Conservation (phyloP, 2,888 invertebrate species). For the Conomelus anceps region DNA sequence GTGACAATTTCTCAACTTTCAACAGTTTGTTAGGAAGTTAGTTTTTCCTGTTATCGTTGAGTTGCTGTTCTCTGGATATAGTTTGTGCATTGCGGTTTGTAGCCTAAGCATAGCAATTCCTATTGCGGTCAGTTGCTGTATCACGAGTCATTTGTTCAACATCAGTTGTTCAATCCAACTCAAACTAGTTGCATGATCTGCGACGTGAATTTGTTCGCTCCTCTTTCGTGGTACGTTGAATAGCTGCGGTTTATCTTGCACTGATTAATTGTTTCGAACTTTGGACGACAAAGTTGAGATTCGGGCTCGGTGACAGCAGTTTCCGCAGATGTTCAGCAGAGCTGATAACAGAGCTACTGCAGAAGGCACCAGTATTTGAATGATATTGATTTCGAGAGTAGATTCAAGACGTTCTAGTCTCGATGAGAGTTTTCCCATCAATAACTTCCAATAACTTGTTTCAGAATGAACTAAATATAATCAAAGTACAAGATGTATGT, state of each 20-base stretch:
- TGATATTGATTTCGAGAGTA: neutral
- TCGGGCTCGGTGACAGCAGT: neutral
- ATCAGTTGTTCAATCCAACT: neutral
- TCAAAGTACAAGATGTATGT: too few species aligned
- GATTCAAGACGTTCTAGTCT: too few species aligned
- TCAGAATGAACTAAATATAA: too few species aligned
- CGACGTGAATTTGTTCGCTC: neutral
- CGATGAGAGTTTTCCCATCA: too few species aligned
- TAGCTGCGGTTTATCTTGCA: neutral
- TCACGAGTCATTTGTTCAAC: neutral
- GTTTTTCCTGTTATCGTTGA: neutral
- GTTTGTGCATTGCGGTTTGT: neutral
- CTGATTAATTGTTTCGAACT: neutral
- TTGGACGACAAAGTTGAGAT: neutral
- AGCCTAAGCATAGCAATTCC: neutral
- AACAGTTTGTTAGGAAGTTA: neutral
- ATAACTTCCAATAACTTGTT: too few species aligned
- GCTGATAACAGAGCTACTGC: neutral
- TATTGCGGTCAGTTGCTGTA: neutral
- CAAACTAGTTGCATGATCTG: neutral
- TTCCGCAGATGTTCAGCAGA: neutral
- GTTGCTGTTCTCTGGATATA: neutral
- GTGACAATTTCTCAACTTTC: neutral
- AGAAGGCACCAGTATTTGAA: neutral
- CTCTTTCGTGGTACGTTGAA: neutral